Base-by-base conservation (phyloP, 2,797 vertebrate genomes). In the Sebastes melanostomus region DNA sequence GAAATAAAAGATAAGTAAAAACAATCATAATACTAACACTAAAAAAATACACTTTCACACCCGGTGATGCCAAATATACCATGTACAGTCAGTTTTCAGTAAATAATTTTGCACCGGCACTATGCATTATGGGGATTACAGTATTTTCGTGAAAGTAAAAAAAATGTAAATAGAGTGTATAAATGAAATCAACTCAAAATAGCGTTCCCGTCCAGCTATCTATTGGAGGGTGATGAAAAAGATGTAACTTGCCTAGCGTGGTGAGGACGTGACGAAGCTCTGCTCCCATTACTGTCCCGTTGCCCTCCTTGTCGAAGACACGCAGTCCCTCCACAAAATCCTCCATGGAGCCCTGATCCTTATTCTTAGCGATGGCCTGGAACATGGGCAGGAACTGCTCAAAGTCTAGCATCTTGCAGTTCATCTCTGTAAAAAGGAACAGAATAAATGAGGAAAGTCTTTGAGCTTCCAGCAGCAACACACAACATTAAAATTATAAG, bases 311-410 rank as follows among this genome's bases (percentile, higher is more conserved):
- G 95, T 99, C 98, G 58, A 99, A 99, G 52, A 99, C 98, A 66
- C 97, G 92, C 67, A 99, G 96, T 68, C 98, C 98, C 93, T 99
- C 98, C 5, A 98, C 97, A 7, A 98, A 98, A 82, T 99, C 98
- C 88, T 99, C 98, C 55, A 97, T 97, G 73, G 96, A 97, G 75
- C 97, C 98, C 92, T 98, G 97, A 89, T 99, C 98, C 94, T 98
- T 99, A 94, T 98, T 99, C 95, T 99, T 99, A 80, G 97, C 96
- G 25, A 99, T 97, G 8, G 97, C 97, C 77, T 98, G 97, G 90
- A 98, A 95, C 98, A 99, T 99, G 81, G 98, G 97, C 90, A 99
- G 95, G 94, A 99, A 99, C 95, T 98, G 97, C 91, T 99, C 98
- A 55, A 99, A 99, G 94, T 96, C 97, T 66, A 99, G 92, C 75